A percentile compares a stretch with the other conserved stretches of the same genome.
phyloP scores from a whole-genome alignment of 2,888 invertebrate genomes.

The Cryptocheilus praepositus region DNA sequence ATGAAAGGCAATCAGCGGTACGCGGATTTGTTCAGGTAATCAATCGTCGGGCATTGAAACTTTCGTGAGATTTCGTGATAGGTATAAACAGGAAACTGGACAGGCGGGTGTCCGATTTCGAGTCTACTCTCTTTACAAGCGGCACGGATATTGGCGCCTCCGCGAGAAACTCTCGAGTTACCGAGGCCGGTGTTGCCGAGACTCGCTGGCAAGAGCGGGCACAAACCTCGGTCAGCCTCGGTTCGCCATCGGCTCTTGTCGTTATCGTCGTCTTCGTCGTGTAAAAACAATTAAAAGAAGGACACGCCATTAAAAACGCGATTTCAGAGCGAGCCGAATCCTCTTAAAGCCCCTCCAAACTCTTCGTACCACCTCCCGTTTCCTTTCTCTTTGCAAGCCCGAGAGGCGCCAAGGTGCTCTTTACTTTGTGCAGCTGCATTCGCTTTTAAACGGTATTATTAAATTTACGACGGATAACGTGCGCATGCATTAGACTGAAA shows the following conservation, averaged over 20 bases:
- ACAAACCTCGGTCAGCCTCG: not conserved
- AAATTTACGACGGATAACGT: slow-evolving; percentile 39
- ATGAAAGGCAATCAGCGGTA: not conserved
- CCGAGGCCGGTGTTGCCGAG: slow-evolving; percentile 14
- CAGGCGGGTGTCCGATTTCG: slow-evolving; percentile 34
- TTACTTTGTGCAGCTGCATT: slow-evolving; percentile 41
- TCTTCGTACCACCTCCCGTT: not conserved
- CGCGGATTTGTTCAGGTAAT: slow-evolving; percentile 1
- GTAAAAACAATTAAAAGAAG: slow-evolving; percentile 52
- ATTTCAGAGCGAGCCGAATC: slow-evolving; percentile 46
- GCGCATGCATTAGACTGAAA: not conserved
- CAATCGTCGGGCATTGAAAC: slow-evolving; percentile 7
- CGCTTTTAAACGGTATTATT: slow-evolving; percentile 34
- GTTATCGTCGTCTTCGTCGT: slow-evolving; percentile 33
- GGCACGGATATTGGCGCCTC: slow-evolving; percentile 28
- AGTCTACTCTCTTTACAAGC: slow-evolving; percentile 34
- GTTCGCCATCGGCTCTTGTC: not conserved
- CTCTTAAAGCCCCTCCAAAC: slow-evolving; percentile 29
- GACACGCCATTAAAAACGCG: slow-evolving; percentile 46
- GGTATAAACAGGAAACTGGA: slow-evolving; percentile 24
- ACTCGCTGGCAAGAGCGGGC: slow-evolving; percentile 5
- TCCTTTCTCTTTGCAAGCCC: slow-evolving; percentile 31
- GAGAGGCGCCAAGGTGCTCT: slow-evolving; percentile 35
- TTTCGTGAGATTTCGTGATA: slow-evolving; percentile 20
- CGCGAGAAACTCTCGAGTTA: slow-evolving; percentile 33